Evolutionary conservation across 2,888 invertebrate genomes (phyloP).

Genomic region (Drosophila gaucha): DNA sequence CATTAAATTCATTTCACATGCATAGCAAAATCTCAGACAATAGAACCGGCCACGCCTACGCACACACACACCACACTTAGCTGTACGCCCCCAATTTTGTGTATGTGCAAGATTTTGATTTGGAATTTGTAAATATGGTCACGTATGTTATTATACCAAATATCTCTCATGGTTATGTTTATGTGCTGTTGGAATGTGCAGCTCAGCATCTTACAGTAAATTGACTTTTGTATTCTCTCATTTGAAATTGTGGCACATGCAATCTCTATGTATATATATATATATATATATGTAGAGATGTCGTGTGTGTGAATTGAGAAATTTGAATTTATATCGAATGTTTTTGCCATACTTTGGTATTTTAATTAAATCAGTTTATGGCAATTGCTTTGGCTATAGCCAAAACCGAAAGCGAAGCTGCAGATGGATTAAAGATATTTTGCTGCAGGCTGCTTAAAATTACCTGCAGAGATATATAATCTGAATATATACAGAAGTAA

Average conservation of each 20-base stretch:
- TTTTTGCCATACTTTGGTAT: conserved; percentile 40
- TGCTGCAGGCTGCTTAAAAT: conserved; percentile 9
- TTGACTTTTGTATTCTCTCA: conserved; percentile 73
- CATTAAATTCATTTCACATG: conserved; percentile 69
- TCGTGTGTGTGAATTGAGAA: conserved; percentile 45
- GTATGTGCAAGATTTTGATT: conserved; percentile 65
- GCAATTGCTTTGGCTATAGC: conserved; percentile 41
- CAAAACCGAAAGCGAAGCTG: conserved; percentile 43
- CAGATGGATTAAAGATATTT: conserved; percentile 14
- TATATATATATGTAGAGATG: conserved; percentile 3
- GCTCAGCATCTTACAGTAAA: conserved; percentile 62
- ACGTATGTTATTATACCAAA: conserved; percentile 80
- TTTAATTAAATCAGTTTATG: conserved; percentile 73
- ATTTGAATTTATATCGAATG: conserved; percentile 76
- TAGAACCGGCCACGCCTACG: conserved; percentile 25
- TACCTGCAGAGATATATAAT: neutral
- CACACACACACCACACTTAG: conserved; percentile 4
- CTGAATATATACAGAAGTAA: neutral
- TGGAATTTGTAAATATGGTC: conserved; percentile 79
- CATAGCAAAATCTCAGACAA: conserved; percentile 62
- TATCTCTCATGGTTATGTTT: conserved; percentile 77
- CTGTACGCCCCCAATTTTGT: no score
- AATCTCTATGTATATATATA: conserved; percentile 17
- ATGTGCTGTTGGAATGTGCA: conserved; percentile 43
- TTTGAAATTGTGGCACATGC: conserved; percentile 60